Evolutionary conservation across 2,113 vertebrate species (phyloP).

Genomic region (Eolophus roseicapilla): DNA sequence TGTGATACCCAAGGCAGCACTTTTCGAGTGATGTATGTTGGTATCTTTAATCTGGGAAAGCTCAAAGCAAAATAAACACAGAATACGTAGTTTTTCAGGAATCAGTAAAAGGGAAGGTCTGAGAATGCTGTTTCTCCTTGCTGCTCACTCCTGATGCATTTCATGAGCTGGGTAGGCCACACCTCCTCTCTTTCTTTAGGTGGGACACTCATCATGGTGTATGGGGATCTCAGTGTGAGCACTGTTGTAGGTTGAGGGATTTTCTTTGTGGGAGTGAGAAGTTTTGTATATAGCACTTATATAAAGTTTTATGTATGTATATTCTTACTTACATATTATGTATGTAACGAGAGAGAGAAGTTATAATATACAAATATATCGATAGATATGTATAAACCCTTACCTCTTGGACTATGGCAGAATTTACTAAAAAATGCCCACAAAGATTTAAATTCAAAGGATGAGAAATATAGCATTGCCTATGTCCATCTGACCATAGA

Average conservation of each 20-base stretch:
- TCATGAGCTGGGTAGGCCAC: background rate
- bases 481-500: background rate
- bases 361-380: background rate
- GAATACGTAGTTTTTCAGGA: background rate
- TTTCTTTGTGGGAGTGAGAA: background rate
- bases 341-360: background rate
- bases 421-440: background rate
- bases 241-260: background rate
- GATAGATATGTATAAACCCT: background rate
- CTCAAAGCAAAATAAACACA: background rate
- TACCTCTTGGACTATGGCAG: background rate
- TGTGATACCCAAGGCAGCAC: background rate
- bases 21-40: background rate
- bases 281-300: background rate
- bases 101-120: background rate
- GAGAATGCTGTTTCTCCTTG: background rate
- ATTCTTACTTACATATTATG: accelerated
- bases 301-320: background rate
- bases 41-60: background rate
- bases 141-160: background rate
- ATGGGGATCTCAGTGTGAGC: no score
- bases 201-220: background rate
- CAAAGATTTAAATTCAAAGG: background rate
- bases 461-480: background rate
- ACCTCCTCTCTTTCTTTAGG: background rate